Conservation (phyloP, 2,797 vertebrate species). For the Botia almorhae region DNA sequence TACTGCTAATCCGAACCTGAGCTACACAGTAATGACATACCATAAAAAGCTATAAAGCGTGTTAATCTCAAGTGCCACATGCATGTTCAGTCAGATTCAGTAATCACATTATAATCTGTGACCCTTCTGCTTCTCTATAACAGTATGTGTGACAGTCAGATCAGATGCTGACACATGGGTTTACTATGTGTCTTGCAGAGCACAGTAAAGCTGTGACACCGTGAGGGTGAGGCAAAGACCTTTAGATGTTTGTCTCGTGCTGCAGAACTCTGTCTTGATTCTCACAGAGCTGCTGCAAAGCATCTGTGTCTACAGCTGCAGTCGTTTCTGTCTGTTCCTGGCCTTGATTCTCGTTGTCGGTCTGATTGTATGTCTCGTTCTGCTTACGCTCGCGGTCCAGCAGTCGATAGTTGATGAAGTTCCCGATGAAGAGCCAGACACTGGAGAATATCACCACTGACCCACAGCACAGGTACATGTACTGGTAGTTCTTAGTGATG, state of each 20-base stretch:
- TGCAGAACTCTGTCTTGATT: conserved; percentile 78
- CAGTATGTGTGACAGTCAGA: too few species aligned
- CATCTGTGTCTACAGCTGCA: conserved; percentile 59
- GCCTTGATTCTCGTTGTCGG: conserved; percentile 72
- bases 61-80: too few species aligned
- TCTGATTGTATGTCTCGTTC: conserved; percentile 75
- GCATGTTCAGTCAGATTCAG: too few species aligned
- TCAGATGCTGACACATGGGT: background rate
- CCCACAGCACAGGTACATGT: conserved; percentile 93
- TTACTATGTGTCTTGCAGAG: conserved; percentile 30
- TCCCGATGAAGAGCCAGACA: conserved; percentile 93
- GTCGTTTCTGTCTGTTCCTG: conserved; percentile 66
- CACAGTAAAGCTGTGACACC: background rate
- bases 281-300: conserved; percentile 64
- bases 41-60: background rate
- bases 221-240: conserved; percentile 1
- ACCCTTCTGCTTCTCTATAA: background rate
- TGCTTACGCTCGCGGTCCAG: conserved; percentile 84
- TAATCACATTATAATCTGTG: background rate
- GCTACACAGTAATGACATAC: background rate
- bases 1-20: background rate
- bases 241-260: conserved; percentile 93
- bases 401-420: conserved; percentile 92
- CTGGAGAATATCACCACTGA: conserved; percentile 85
- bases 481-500: conserved; percentile 88